Conservation (phyloP, 2,888 invertebrate species). For the Euzophera pinguis region DNA sequence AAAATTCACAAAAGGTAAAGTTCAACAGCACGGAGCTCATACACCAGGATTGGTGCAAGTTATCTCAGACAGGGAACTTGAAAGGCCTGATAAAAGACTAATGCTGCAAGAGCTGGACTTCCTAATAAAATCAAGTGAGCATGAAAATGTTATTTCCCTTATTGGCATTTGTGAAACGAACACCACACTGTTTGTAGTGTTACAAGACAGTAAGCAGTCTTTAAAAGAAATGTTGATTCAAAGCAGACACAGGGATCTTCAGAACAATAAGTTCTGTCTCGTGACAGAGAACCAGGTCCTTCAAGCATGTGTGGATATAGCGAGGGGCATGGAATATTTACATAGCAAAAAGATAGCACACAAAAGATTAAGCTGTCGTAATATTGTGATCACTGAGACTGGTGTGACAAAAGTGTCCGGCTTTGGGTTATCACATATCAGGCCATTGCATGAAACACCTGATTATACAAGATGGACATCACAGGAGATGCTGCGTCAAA, state of each 20-base stretch:
- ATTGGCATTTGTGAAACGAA: conserved; percentile 90
- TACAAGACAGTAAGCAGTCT: conserved; percentile 84
- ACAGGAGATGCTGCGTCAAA: conserved; percentile 86
- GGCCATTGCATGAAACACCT: conserved; percentile 81
- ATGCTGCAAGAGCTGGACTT: conserved; percentile 86
- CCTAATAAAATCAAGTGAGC: conserved; percentile 83
- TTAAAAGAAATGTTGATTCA: conserved; percentile 86
- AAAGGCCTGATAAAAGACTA: conserved; percentile 71
- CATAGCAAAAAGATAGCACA: conserved; percentile 85
- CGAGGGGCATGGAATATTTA: conserved; percentile 86
- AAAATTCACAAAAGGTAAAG: conserved; percentile 85
- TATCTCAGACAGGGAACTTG: conserved; percentile 79
- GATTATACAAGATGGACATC: conserved; percentile 90
- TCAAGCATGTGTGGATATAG: conserved; percentile 83
- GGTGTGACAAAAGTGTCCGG: conserved; percentile 86
- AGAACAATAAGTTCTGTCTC: conserved; percentile 78
- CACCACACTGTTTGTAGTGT: conserved; percentile 85
- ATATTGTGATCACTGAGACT: conserved; percentile 82
- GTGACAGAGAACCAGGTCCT: conserved; percentile 82
- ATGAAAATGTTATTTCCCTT: conserved; percentile 85
- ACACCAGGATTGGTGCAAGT: conserved; percentile 82
- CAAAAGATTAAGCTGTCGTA: conserved; percentile 85
- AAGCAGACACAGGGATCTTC: conserved; percentile 74
- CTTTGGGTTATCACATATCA: conserved; percentile 86
- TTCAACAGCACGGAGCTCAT: conserved; percentile 81